Evolutionary conservation across 2,888 invertebrate species (phyloP), one percentile per base, ranked within the genome.

Genomic region (Lasioglossum oenotherae): DNA sequence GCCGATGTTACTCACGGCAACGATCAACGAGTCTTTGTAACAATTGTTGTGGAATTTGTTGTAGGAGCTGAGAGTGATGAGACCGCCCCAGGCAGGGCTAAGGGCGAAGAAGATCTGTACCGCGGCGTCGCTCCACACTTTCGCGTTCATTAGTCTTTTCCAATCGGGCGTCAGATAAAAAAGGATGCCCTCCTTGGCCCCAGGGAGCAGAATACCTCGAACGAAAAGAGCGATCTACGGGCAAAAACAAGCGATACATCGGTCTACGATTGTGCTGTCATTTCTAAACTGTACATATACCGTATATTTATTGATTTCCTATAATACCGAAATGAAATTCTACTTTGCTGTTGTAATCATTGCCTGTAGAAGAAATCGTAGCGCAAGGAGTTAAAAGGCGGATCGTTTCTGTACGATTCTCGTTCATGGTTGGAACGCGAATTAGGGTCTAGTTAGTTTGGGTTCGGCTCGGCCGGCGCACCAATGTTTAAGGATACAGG

Each of bases 101-200:
- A 98, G 95, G 0, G 98, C 98, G 94, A 98, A 98, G 95, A 98
- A 98, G 93, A 98, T 98, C 95, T 98, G 98, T 38, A 98, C 97
- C 0, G 98, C 98, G 0, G 98, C 98, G 93, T 98, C 98, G 73
- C 97, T 97, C 98, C 97, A 98, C 23, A 97, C 97, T 95, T 97
- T 97, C 10, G 98, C 97, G 92, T 98, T 97, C 53, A 96, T 96
- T 78, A 98, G 96, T 92, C 97, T 97, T 76, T 96, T 96, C 96
- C 97, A 98, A 92, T 98, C 97, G 3, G 98, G 98, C 71, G 97
- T 97, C 77, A 98, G 95, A 93, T 98, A 98, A 94, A 97, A 98
- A 5, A 97, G 93, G 81, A 98, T 97, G 3, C 98, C 98, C 60
- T 97, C 97, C 1, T 96, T 96, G 14, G 98, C 98, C 23, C 98